Evolutionary conservation across 2,113 vertebrate species (phyloP).

Genomic region (Danio rerio): GRCz12tu NC_133179.1:6469501-6470000

Average conservation of each 20-base stretch:
- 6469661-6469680: background rate
- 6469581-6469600: too few species aligned
- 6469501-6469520: too few species aligned
- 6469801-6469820: background rate
- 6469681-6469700: background rate
- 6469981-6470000: background rate
- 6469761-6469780: slow-evolving; percentile 12
- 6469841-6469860: background rate
- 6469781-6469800: slow-evolving; percentile 13
- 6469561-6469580: too few species aligned
- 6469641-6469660: background rate
- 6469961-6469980: slow-evolving; percentile 30
- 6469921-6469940: slow-evolving; percentile 26
- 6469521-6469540: too few species aligned
- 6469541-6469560: too few species aligned
- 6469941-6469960: slow-evolving; percentile 6
- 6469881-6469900: background rate
- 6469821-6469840: slow-evolving; percentile 14
- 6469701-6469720: background rate
- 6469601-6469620: too few species aligned
- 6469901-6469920: background rate
- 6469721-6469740: background rate
- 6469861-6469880: slow-evolving; percentile 1
- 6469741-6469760: slow-evolving; percentile 5
- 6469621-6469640: background rate